A percentile compares a stretch with the other conserved stretches of the same genome.
Conservation (phyloP, 2,113 vertebrate species). For the Chiloscyllium plagiosum region DNA sequence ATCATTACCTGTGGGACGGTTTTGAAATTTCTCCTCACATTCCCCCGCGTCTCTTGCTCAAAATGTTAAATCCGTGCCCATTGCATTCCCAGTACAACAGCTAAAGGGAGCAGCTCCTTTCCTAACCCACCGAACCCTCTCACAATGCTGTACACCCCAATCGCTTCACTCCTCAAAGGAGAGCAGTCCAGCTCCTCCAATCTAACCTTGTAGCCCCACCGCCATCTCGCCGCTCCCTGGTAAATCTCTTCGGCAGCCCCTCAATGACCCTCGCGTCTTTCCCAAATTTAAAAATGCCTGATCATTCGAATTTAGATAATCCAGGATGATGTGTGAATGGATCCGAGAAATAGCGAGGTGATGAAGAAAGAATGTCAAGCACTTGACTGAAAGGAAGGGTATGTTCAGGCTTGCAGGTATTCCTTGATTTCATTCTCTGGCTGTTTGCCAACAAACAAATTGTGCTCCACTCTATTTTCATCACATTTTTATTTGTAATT, state of each 20-base stretch:
- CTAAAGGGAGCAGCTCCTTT: neutral
- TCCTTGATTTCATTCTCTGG: constrained; percentile 20
- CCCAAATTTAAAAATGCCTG: neutral
- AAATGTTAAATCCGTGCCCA: neutral
- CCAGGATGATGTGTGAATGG: neutral
- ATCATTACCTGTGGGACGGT: neutral
- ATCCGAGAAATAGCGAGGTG: neutral
- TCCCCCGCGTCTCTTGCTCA: neutral
- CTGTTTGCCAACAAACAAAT: neutral
- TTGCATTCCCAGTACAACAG: neutral
- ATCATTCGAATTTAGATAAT: neutral
- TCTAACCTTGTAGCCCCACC: neutral
- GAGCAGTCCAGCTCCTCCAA: neutral
- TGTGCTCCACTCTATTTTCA: neutral
- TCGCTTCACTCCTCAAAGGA: neutral
- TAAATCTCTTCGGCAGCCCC: neutral
- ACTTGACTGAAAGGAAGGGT: neutral
- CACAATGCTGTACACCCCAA: too few species aligned
- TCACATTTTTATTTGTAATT: neutral
- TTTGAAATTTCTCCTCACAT: neutral
- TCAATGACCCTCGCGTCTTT: neutral
- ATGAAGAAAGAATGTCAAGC: neutral
- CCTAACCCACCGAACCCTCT: too few species aligned
- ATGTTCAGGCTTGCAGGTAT: neutral
- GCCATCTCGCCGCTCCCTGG: neutral